Base-by-base conservation (phyloP, 2,113 vertebrate species). In the Rostratula benghalensis region DNA sequence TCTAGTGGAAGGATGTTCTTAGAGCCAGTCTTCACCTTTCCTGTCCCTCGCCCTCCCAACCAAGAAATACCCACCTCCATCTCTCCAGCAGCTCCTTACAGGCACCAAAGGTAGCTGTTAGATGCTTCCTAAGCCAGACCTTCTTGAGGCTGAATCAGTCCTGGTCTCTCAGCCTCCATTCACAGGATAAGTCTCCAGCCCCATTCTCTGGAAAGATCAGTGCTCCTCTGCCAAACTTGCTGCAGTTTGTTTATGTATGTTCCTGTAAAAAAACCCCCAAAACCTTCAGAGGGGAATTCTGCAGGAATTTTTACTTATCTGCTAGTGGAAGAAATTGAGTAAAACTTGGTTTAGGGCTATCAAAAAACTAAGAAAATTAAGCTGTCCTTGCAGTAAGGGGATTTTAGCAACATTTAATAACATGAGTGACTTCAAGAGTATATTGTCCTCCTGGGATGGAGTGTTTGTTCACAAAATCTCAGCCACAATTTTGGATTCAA, bases 81-180 rank as follows among this genome's bases (percentile, higher is more conserved):
- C 23, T 39, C 9, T 7, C 10, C 30, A 27, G 3, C 15, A 57
- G 35, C 10, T 18, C 8, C 18, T 51, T 33, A n/a, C 6, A 51
- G 27, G 3, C 37, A 28, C 28, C 1, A 1, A 43, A 37, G 23
- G 10, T 41, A 68, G 59, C 46, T 50, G 9, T n/a, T 25, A 35
- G 3, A 6, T 37, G 45, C 1, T 3, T 9, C 19, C 6, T 0
- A 1, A 71, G 27, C 19, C 33, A 94, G 15, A 14, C 18, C 7
- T 85, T 60, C 56, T 60, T 20, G 27, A 43, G 25, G 17, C 10
- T 67, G 46, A n/a, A 33, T n/a, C 53, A 39, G 31, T 7, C 11
- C 12, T 35, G 14, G 33, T 79, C 23, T 20, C 17, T 84, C 28
- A 46, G 30, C 9, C 27, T 39, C 43, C 30, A 23, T 46, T 59